Percentiles rank a stretch among this genome's conserved stretches.
phyloP scores from a whole-genome alignment of 2,797 vertebrate genomes.

The Tragopan temminckii region DNA sequence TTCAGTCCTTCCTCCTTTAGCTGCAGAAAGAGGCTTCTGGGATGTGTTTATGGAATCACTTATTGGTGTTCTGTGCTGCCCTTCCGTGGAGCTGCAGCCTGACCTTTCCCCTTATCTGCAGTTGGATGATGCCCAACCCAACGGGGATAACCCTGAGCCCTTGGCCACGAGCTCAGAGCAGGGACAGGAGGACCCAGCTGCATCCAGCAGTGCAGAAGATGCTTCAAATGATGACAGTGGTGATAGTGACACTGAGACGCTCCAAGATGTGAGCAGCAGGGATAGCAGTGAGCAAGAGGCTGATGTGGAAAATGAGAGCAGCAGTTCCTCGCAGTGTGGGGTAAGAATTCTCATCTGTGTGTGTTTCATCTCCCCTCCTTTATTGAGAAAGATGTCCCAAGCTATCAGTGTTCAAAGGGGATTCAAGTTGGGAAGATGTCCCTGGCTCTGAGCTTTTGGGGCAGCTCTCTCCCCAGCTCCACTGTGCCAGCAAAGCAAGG shows the following conservation, averaged over 20 bases:
- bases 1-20: not conserved
- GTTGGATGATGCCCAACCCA: fast-evolving
- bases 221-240: not conserved
- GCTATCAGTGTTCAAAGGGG: not conserved
- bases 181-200: no score
- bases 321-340: not conserved
- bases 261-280: not conserved
- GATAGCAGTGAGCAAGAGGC: not conserved
- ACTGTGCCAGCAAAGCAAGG: not conserved
- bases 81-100: not conserved
- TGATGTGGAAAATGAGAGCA: not conserved
- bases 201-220: not conserved
- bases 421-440: not conserved
- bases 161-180: not conserved
- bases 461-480: not conserved
- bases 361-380: not conserved
- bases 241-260: not conserved
- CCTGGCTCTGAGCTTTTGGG: not conserved
- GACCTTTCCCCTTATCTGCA: not conserved
- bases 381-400: no score
- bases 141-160: fast-evolving
- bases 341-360: not conserved
- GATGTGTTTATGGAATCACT: fast-evolving
- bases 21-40: not conserved
- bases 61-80: not conserved